phyloP scores from a whole-genome alignment of 2,797 vertebrate species.

The Scolopax bukidnonensis region DNA sequence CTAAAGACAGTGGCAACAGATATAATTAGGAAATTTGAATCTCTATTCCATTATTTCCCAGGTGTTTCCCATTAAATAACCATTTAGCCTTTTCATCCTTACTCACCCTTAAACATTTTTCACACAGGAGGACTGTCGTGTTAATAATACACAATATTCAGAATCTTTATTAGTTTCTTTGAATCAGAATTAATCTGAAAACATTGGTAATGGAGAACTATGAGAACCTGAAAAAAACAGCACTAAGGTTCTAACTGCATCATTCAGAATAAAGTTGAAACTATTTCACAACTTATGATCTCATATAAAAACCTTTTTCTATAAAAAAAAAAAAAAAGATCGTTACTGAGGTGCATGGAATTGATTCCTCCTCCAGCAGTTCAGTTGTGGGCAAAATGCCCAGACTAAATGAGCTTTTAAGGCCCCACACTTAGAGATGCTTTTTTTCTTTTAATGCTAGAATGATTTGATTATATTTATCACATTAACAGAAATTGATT shows the following conservation, averaged over 20 bases:
- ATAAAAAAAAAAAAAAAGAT: neutral
- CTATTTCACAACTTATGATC: neutral
- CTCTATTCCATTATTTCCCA: neutral
- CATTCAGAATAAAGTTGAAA: neutral
- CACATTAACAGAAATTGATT: conserved; percentile 42
- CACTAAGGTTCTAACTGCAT: neutral
- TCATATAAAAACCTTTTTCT: neutral
- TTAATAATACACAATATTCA: neutral
- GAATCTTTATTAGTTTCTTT: neutral
- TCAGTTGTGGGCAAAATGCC: neutral
- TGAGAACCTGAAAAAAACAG: neutral
- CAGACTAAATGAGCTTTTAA: conserved; percentile 40
- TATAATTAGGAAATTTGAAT: neutral
- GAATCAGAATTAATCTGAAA: neutral
- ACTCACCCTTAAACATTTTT: neutral
- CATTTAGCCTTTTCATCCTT: neutral
- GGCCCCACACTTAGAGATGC: neutral
- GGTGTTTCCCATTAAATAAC: neutral
- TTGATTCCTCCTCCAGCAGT: neutral
- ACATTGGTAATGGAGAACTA: neutral
- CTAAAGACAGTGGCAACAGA: neutral
- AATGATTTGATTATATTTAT: conserved; percentile 53
- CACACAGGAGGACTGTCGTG: neutral
- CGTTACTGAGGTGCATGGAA: neutral
- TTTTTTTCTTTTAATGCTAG: neutral